Evolutionary conservation across 2,888 invertebrate genomes (phyloP).

Genomic region (Drosophila paramelanica): DNA sequence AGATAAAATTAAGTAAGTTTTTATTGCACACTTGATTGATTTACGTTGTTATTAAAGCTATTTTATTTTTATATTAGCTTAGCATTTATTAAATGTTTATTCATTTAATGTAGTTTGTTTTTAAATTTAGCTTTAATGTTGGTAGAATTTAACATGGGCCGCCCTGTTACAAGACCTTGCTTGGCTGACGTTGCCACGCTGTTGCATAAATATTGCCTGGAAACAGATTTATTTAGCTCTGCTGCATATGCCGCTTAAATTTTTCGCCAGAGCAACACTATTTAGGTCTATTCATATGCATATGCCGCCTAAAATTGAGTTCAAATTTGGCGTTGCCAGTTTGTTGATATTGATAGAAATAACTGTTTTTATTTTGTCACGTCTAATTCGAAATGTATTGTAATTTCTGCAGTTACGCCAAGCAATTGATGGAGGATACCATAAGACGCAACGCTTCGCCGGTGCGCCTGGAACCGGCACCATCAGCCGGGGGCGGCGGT

Average conservation of each 20-base stretch:
- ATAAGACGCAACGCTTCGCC: constrained; percentile 97
- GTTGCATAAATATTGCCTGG: too few relatives aligned
- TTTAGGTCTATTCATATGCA: not conserved
- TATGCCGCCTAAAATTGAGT: not conserved
- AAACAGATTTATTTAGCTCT: too few relatives aligned
- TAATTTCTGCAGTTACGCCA: constrained; percentile 90
- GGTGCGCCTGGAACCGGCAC: constrained; percentile 89
- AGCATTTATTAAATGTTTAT: not conserved
- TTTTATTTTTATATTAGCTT: too few relatives aligned
- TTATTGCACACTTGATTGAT: not conserved
- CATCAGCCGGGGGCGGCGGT: constrained; percentile 72
- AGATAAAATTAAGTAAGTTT: constrained; percentile 94
- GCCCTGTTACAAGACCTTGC: not conserved
- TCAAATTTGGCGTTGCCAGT: constrained; percentile 1
- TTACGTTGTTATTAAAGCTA: too few relatives aligned
- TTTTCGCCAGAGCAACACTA: too few relatives aligned
- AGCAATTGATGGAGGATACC: constrained; percentile 97
- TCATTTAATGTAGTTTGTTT: too few relatives aligned
- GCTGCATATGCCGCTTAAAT: not conserved
- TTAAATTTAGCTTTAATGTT: not conserved
- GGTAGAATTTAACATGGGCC: not conserved
- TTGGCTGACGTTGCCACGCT: too few relatives aligned
- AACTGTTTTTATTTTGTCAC: constrained; percentile 6
- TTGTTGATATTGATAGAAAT: not conserved
- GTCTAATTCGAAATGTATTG: constrained; percentile 1